Percentiles rank a stretch among this genome's conserved stretches.
phyloP scores from a whole-genome alignment of 2,888 invertebrate species.

The Protophormia terraenovae region DNA sequence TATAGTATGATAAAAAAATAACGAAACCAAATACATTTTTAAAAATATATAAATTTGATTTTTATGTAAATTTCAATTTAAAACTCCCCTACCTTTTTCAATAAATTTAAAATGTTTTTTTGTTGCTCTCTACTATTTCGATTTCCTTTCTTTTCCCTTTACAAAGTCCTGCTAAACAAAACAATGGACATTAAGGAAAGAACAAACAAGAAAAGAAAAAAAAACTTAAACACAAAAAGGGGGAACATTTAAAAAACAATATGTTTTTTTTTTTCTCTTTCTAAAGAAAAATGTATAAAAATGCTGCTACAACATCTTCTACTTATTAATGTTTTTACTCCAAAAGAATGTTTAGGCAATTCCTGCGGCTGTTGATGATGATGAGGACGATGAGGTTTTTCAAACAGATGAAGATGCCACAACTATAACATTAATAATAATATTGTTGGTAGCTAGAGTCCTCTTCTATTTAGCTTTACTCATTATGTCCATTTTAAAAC shows the following conservation, averaged over 20 bases:
- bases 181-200: slow-evolving; percentile 33
- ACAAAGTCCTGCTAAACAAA: slow-evolving; percentile 20
- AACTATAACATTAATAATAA: slow-evolving; percentile 38
- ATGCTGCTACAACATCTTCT: neutral
- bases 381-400: neutral
- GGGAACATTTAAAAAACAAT: slow-evolving; percentile 34
- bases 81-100: slow-evolving; percentile 53
- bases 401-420: slow-evolving; percentile 44
- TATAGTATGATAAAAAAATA: neutral
- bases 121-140: neutral
- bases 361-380: slow-evolving; percentile 33
- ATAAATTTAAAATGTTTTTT: neutral
- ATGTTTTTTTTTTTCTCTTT: neutral
- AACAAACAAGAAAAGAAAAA: neutral
- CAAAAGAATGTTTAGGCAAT: slow-evolving; percentile 8
- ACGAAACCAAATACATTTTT: slow-evolving; percentile 40
- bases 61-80: slow-evolving; percentile 70
- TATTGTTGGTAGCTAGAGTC: slow-evolving; percentile 17
- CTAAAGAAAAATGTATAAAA: neutral
- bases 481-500: slow-evolving; percentile 22
- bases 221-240: neutral
- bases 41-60: slow-evolving; percentile 70
- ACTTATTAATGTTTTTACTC: neutral
- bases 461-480: slow-evolving; percentile 8
- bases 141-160: neutral